Percentiles rank a stretch among this genome's conserved stretches.
Conservation (phyloP, 2,797 vertebrate species). For the Avahi laniger region DNA sequence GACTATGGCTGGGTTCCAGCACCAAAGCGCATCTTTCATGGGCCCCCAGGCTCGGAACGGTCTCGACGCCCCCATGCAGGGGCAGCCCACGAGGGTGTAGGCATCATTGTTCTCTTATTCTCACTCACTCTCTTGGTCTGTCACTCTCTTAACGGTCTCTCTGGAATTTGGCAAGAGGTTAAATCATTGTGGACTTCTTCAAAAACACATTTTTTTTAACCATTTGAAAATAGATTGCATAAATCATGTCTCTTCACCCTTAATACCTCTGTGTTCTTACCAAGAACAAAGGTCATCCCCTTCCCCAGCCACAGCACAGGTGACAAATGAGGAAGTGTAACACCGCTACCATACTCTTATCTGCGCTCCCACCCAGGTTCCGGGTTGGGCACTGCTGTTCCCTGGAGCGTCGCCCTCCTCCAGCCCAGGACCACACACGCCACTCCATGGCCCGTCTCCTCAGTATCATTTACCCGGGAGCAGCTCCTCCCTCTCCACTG, state of each 20-base stretch:
- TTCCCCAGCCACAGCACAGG: neutral
- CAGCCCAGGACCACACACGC: neutral
- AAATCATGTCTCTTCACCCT: neutral
- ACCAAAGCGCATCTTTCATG: neutral
- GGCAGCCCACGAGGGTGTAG: too few species aligned
- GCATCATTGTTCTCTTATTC: neutral
- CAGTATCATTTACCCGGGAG: neutral
- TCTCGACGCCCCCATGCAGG: rapidly evolving
- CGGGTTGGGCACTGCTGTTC: neutral
- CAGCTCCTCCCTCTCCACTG: neutral
- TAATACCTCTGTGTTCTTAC: neutral
- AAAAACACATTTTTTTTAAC: neutral
- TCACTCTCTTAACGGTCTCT: neutral
- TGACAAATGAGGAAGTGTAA: neutral
- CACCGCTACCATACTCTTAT: neutral
- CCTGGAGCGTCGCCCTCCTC: neutral
- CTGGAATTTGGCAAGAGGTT: neutral
- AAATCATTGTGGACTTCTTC: neutral
- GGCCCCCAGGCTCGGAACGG: neutral
- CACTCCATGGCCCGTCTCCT: neutral
- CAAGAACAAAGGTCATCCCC: neutral
- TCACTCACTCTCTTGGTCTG: neutral
- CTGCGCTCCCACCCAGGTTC: neutral
- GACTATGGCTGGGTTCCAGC: neutral
- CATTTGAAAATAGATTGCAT: too few species aligned